Percentiles rank a stretch among this genome's conserved stretches.
Evolutionary conservation across 2,113 vertebrate genomes (phyloP).

Genomic region (Eurystomus gularis): DNA sequence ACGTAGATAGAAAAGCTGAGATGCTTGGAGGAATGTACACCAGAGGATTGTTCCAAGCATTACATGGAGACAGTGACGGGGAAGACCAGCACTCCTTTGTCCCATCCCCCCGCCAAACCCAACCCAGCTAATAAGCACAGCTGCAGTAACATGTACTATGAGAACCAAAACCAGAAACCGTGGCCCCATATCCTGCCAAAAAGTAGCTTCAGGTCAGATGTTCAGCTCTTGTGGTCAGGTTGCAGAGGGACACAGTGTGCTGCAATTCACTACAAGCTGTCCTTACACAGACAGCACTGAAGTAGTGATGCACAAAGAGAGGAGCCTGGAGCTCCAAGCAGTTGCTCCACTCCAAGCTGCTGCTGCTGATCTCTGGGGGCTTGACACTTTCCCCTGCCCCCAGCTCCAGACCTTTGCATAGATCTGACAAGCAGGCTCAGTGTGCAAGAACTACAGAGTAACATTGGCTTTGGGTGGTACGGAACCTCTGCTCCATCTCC

Average conservation of each 20-base stretch:
- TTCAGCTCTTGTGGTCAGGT: not conserved
- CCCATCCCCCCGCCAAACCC: not conserved
- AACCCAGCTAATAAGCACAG: not conserved
- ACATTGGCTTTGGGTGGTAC: not conserved
- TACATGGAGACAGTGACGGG: not conserved
- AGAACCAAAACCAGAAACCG: not conserved
- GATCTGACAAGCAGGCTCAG: not conserved
- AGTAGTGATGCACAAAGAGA: not conserved
- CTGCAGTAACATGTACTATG: not conserved
- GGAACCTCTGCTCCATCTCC: not conserved
- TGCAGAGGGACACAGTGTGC: fast-evolving
- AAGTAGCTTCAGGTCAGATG: not conserved
- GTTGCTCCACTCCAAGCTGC: not conserved
- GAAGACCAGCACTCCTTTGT: not conserved
- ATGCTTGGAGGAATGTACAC: fast-evolving
- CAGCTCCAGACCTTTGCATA: not conserved
- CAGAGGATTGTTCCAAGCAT: not conserved
- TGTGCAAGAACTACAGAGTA: not conserved
- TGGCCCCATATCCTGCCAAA: not conserved
- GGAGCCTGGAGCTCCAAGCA: not conserved
- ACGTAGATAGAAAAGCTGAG: not conserved
- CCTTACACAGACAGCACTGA: not conserved
- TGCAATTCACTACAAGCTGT: not conserved
- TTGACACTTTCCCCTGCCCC: not conserved
- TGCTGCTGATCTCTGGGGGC: not conserved